phyloP scores from a whole-genome alignment of 92 coral and sea anemone species.

The Pocillopora grandis region DNA sequence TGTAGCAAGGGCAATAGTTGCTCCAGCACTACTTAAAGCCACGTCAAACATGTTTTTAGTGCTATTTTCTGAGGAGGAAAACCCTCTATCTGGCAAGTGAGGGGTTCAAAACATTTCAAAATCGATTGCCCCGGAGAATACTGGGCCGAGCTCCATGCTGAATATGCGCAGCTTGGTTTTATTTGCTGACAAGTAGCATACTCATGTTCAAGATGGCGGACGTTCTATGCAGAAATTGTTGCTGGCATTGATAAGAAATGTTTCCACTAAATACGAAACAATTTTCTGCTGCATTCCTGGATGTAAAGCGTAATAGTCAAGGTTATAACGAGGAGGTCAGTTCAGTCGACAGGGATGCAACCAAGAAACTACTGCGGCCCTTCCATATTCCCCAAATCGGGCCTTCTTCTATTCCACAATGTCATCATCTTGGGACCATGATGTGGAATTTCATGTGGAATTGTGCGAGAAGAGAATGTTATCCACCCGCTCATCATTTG shows the following conservation, averaged over 20 bases:
- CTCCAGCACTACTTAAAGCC: constrained; percentile 88
- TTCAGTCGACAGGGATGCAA: constrained; percentile 5
- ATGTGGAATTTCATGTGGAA: constrained; percentile 21
- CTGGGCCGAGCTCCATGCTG: constrained; percentile 3
- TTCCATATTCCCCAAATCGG: no score
- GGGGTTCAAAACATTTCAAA: not conserved
- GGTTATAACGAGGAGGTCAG: constrained; percentile 18
- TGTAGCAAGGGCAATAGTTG: constrained; percentile 78
- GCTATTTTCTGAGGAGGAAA: not conserved
- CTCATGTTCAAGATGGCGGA: constrained; percentile 37
- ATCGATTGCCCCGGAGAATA: not conserved
- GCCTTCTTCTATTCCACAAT: not conserved
- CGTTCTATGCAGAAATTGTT: not conserved
- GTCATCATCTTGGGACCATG: constrained; percentile 14
- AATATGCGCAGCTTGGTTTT: not conserved
- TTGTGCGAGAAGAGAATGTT: not conserved
- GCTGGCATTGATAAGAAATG: not conserved
- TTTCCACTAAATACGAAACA: constrained; percentile 29
- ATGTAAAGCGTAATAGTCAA: constrained; percentile 31
- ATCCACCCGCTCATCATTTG: not conserved
- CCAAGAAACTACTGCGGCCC: constrained; percentile 26
- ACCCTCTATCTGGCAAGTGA: not conserved
- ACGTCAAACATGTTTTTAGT: constrained; percentile 78
- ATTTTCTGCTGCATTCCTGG: constrained; percentile 38
- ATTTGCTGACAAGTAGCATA: constrained; percentile 12